Evolutionary conservation across 2,797 vertebrate species (phyloP).

Genomic region (Tenualosa ilisha): DNA sequence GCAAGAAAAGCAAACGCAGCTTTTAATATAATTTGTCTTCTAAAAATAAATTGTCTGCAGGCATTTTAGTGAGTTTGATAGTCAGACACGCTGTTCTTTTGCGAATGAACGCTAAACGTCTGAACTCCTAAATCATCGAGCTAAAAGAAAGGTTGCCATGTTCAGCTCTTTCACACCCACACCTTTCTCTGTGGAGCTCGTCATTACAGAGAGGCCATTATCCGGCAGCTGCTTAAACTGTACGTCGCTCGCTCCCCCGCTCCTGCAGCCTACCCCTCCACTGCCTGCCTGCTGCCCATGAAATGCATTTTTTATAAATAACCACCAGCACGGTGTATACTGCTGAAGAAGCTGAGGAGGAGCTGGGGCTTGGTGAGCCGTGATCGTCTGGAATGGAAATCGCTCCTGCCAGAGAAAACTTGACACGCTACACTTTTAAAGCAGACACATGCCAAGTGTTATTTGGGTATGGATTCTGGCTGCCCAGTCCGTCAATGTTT

Average conservation of each 20-base stretch:
- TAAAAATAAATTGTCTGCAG: neutral
- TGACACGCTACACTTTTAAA: neutral
- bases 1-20: neutral
- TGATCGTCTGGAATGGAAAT: slow-evolving; percentile 6
- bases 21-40: neutral
- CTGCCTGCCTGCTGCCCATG: neutral
- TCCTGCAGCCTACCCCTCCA: neutral
- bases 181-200: neutral
- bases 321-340: neutral
- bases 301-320: neutral
- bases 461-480: neutral
- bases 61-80: neutral
- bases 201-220: slow-evolving; percentile 17
- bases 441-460: neutral
- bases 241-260: neutral
- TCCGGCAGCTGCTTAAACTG: neutral
- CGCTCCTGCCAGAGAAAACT: neutral
- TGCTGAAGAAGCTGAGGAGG: neutral
- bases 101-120: neutral
- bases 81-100: neutral
- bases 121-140: neutral
- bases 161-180: neutral
- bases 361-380: neutral
- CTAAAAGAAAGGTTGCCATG: neutral
- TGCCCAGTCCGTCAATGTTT: neutral